Evolutionary conservation across 2,888 invertebrate species (phyloP), one percentile per base, ranked within the genome.

Genomic region (Ophion obscuratus): DNA sequence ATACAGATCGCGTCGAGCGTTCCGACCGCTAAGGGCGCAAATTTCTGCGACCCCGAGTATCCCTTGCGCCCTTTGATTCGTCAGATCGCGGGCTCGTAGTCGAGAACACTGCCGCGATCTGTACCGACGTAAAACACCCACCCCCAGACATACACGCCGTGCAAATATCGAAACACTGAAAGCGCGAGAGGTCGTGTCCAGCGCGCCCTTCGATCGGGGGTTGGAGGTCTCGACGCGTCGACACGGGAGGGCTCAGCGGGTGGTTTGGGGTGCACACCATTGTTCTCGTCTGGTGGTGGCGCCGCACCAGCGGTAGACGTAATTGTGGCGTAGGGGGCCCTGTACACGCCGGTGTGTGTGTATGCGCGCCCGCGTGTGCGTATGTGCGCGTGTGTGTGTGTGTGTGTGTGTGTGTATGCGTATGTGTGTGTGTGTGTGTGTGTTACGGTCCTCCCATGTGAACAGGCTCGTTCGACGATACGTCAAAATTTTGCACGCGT

Each of bases 401-500:
- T 53, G 53, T 53, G 53, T 53, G 53, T 4, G 53, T 14, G 53
- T 14, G 11, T 14, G 14, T 14, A 0, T 10, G 10, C 3, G 14
- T 4, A 4, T 14, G 53, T 53, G 14, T 53, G 14, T 14, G 17
- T 53, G 5, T 17, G 53, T 53, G 53, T 17, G 14, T 17, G 17
- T 53, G 53, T 53, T 17, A 53, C 53, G 53, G 53, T 53, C 53
- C 53, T 53, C 53, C 53, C 53, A 75, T 64, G 64, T 78, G 74
- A 44, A 44, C 86, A 66, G 36, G 67, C 78, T 71, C 47, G 77
- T 81, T 70, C 78, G 57, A 68, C 88, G 88, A 91, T 91, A 90
- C 88, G 89, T 92, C 91, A 89, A 90, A 91, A 89, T 88, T 86
- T 64, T 77, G 87, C 71, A 85, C 85, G 88, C 87, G 90, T 89